Evolutionary conservation across 2,113 vertebrate species (phyloP).

Genomic region (Larimichthys crocea): DNA sequence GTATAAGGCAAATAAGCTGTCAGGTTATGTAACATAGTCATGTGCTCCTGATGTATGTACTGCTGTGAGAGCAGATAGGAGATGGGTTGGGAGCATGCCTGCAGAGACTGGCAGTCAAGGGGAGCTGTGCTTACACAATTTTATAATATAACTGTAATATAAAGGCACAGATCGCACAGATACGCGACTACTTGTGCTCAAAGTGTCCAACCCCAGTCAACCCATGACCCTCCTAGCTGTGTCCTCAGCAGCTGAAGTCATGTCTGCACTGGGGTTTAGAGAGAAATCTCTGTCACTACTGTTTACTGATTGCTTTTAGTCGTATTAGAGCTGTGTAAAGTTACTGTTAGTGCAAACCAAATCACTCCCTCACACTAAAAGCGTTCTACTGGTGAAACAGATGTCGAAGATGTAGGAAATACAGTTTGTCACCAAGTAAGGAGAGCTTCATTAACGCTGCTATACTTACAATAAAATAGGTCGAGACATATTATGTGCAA

Average conservation of each 20-base stretch:
- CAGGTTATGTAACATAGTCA: not conserved
- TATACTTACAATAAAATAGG: not conserved
- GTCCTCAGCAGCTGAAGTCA: not conserved
- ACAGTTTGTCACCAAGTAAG: too few species aligned
- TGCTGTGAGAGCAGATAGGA: constrained; percentile 13
- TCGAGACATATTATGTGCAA: not conserved
- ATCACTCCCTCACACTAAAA: not conserved
- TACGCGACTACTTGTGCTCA: too few species aligned
- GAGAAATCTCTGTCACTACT: not conserved
- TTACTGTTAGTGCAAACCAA: not conserved
- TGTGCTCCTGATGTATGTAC: not conserved
- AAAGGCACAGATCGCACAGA: too few species aligned
- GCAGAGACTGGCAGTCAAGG: not conserved
- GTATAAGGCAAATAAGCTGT: not conserved
- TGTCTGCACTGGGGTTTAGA: not conserved
- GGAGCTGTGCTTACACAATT: not conserved
- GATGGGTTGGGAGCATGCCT: not conserved
- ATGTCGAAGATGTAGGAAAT: too few species aligned
- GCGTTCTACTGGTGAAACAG: too few species aligned
- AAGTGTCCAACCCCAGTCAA: too few species aligned
- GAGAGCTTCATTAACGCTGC: too few species aligned
- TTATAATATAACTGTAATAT: not conserved
- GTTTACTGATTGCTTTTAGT: not conserved
- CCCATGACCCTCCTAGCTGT: too few species aligned
- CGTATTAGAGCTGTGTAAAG: not conserved